A percentile compares a stretch with the other conserved stretches of the same genome.
These are phyloP conservation scores for Nycticebus coucang DNA, from an alignment of 2,113 vertebrate species.

Conservation along the genomic window DNA sequence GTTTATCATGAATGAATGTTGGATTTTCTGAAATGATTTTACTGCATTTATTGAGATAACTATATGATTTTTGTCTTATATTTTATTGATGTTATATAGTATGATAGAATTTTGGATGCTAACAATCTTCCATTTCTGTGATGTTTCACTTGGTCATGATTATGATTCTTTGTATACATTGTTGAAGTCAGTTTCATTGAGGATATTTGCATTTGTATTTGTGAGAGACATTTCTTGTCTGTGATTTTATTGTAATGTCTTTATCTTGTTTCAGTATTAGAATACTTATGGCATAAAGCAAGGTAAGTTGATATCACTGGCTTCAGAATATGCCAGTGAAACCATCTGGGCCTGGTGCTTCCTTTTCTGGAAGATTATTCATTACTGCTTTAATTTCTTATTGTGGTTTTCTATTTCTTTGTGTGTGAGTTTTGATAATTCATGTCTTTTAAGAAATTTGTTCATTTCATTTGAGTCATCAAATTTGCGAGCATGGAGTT, in stretches of 20 bases:
- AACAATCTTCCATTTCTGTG: not conserved
- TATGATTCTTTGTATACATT: not conserved
- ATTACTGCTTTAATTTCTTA: not conserved
- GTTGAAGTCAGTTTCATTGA: not conserved
- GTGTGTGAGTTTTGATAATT: not conserved
- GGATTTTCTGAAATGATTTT: not conserved
- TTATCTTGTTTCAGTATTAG: not conserved
- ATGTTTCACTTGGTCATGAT: too few relatives aligned
- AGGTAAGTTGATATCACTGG: not conserved
- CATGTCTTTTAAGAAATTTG: not conserved
- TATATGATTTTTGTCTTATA: not conserved
- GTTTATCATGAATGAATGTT: not conserved
- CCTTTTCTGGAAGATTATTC: not conserved
- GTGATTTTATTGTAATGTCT: not conserved
- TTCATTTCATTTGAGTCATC: not conserved
- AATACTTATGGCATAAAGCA: not conserved
- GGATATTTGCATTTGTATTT: not conserved
- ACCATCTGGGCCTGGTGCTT: not conserved
- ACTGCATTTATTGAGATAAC: not conserved
- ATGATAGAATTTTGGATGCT: not conserved
- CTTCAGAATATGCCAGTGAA: not conserved
- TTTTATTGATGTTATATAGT: not conserved
- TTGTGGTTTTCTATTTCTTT: not conserved
- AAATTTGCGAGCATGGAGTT: not conserved
- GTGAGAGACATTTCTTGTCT: not conserved